Conservation (phyloP, 2,113 vertebrate genomes). For the Pteropus alecto region DNA sequence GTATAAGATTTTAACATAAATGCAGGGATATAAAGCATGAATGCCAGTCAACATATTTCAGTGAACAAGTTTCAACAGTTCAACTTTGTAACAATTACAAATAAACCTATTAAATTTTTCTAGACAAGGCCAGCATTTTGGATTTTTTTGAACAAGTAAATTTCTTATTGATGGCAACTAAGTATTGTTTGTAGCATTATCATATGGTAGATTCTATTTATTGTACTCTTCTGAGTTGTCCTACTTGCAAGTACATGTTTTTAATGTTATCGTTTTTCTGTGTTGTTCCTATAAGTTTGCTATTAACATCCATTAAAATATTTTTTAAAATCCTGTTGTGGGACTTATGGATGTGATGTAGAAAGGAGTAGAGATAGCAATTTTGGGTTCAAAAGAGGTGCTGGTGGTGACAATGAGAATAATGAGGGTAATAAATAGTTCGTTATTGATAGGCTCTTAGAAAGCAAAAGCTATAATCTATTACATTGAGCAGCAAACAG, state of each 20-base stretch:
- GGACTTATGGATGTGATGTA: background rate
- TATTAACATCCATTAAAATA: conserved; percentile 89
- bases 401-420: background rate
- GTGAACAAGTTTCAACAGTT: background rate
- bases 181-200: background rate
- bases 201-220: background rate
- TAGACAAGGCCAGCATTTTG: background rate
- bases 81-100: background rate
- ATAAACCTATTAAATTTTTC: background rate
- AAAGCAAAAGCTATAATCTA: background rate
- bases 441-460: background rate
- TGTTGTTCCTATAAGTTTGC: conserved; percentile 91
- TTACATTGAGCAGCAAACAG: background rate
- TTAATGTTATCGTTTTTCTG: conserved; percentile 90
- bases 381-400: background rate
- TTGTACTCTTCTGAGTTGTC: conserved; percentile 80
- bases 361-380: background rate
- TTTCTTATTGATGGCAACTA: background rate
- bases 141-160: background rate
- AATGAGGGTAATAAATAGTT: background rate
- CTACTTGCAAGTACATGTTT: conserved; percentile 88
- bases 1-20: background rate
- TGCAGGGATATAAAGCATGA: background rate
- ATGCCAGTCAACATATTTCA: background rate
- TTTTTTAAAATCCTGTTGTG: background rate